phyloP scores from a whole-genome alignment of 2,797 vertebrate genomes.

The Hemitrygon akajei region DNA sequence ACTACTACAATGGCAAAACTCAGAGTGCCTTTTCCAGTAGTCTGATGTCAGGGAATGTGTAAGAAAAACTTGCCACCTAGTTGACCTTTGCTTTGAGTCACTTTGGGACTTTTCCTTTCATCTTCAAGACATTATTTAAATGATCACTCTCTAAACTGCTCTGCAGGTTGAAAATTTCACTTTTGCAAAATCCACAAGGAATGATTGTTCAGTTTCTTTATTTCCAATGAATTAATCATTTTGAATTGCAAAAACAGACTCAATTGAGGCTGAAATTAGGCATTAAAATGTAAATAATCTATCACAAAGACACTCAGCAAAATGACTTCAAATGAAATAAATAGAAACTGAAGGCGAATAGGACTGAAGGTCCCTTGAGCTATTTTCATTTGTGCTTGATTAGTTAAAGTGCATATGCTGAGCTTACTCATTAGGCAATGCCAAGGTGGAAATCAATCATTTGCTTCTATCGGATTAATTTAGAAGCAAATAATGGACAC shows the following conservation, averaged over 20 bases:
- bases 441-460: not conserved
- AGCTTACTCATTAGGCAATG: not conserved
- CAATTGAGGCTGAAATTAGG: not conserved
- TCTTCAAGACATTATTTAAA: not conserved
- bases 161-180: too few relatives aligned
- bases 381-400: not conserved
- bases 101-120: not conserved
- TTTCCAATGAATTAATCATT: not conserved
- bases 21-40: too few relatives aligned
- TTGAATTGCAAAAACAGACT: not conserved
- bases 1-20: too few relatives aligned
- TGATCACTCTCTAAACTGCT: not conserved
- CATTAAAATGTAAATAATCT: not conserved
- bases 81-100: not conserved
- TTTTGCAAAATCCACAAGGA: not conserved
- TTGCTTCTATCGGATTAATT: not conserved
- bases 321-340: not conserved
- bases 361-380: not conserved
- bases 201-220: not conserved
- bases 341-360: not conserved
- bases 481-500: not conserved
- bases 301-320: not conserved
- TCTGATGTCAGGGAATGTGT: too few relatives aligned
- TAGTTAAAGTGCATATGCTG: not conserved
- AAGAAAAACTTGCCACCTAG: too few relatives aligned